Base-by-base conservation (phyloP, 1,140 invertebrate species). In the Pemphigus obesinymphae region DNA sequence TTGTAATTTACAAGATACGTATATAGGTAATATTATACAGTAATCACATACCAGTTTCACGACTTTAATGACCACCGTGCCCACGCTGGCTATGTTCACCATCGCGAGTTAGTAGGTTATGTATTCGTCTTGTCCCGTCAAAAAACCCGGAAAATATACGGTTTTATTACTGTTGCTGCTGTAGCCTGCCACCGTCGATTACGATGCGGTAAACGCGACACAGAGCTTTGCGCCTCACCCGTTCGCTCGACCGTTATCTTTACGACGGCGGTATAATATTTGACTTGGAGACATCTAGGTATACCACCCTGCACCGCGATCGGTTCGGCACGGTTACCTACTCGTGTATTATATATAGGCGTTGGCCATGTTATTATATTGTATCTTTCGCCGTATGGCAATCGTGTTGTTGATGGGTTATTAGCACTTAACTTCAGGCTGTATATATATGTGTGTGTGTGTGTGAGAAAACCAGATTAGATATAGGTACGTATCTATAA, bases 1-100 rank as follows among this genome's bases (percentile, higher is more conserved):
- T 5, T 63, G 15, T 63, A 63, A 63, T 55, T 53, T 10, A n/a
- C 23, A 45, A 15, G 10, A 11, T n/a, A 7, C 4, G 5, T 10
- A 10, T 53, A 10, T 0, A 48, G 15, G 8, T 10, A 8, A n/a
- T 53, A 10, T n/a, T 23, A 3, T 26, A 55, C 13, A 55, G 4
- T 26, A 26, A 34, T 23, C 31, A 89, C 91, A 92, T 88, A 94
- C 93, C 89, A 94, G 87, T 88, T 95, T 95, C 26, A 94, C 87
- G 23, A 91, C 88, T 90, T 94, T 95, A 83, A 95, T 90, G 85
- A 92, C 89, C 82, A 94, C 91, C 48, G 92, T 91, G 82, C 91
- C 93, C 84, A 94, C 91, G 58, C 91, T 93, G 85, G 92, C 90
- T 81, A 93, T 88, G 82, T 91, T 92, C 85, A 92, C 91, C 92